Evolutionary conservation across 2,113 vertebrate genomes (phyloP).

Genomic region (Rhizomys pruinosus): DNA sequence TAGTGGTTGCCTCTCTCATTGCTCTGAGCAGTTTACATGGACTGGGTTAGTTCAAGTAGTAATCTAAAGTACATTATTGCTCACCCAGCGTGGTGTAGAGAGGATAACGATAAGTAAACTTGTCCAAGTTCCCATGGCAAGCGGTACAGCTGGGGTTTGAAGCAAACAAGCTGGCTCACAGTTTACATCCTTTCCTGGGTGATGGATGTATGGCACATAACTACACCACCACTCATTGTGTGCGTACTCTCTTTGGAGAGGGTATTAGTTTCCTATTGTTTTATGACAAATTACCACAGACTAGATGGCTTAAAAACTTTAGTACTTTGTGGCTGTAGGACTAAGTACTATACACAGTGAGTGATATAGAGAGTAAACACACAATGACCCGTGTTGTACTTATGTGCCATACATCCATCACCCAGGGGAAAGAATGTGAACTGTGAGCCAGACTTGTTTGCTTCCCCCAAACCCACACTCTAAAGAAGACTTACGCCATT

Average conservation of each 20-base stretch:
- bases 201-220: neutral
- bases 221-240: neutral
- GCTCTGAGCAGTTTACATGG: neutral
- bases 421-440: too few relatives aligned
- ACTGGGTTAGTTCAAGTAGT: neutral
- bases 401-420: too few relatives aligned
- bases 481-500: too few relatives aligned
- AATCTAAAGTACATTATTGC: neutral
- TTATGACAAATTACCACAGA: neutral
- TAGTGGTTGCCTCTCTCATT: neutral
- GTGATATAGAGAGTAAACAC: too few relatives aligned
- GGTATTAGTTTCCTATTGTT: neutral
- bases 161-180: neutral
- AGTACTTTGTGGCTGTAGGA: too few relatives aligned
- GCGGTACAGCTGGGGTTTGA: neutral
- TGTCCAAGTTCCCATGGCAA: neutral
- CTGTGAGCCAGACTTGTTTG: too few relatives aligned
- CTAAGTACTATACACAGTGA: too few relatives aligned
- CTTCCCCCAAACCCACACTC: too few relatives aligned
- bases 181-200: neutral
- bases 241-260: neutral
- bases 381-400: too few relatives aligned
- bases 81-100: neutral
- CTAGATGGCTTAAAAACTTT: neutral
- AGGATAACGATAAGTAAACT: neutral